phyloP scores from a whole-genome alignment of 1,140 invertebrate species.

The Drosophila dunni region DNA sequence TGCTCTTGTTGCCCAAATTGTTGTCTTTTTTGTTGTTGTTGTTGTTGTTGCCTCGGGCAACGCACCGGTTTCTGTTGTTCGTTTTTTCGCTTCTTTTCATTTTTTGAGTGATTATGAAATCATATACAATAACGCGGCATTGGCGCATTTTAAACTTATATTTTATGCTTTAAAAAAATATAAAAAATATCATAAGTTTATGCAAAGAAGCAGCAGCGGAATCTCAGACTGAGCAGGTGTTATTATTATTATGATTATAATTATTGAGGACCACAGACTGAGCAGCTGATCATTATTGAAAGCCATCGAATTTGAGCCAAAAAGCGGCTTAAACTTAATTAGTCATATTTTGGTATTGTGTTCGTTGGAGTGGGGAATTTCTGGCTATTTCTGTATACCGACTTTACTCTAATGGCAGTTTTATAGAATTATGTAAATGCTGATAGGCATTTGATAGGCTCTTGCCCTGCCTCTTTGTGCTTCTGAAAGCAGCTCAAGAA shows the following conservation, averaged over 20 bases:
- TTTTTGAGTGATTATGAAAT: conserved; percentile 70
- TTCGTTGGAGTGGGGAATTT: conserved; percentile 1
- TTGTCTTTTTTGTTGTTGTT: conserved; percentile 8
- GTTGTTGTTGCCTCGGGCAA: conserved; percentile 16
- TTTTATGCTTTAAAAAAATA: conserved; percentile 5
- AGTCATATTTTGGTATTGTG: conserved; percentile 59
- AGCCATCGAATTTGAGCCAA: conserved; percentile 15
- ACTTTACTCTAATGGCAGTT: conserved; percentile 67
- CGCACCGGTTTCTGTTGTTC: conserved; percentile 31
- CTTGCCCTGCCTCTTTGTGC: background rate
- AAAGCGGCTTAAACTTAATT: conserved; percentile 75
- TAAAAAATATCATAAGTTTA: conserved; percentile 16
- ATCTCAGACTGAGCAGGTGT: conserved; percentile 39
- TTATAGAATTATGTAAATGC: conserved; percentile 78
- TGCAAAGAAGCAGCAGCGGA: conserved; percentile 2
- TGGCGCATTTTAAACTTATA: conserved; percentile 19
- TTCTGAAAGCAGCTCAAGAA: conserved; percentile 16
- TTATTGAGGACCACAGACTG: background rate
- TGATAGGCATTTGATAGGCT: conserved; percentile 74
- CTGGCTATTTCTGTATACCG: conserved; percentile 11
- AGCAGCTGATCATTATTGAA: conserved; percentile 33
- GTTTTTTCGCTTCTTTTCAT: conserved; percentile 17
- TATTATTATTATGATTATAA: conserved; percentile 46
- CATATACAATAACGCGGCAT: conserved; percentile 29
- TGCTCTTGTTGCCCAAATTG: background rate